Percentiles rank a stretch among this genome's conserved stretches.
These are phyloP conservation scores for Myzus persicae DNA, from an alignment of 1,140 invertebrate genomes.

Conservation along the genomic window DNA sequence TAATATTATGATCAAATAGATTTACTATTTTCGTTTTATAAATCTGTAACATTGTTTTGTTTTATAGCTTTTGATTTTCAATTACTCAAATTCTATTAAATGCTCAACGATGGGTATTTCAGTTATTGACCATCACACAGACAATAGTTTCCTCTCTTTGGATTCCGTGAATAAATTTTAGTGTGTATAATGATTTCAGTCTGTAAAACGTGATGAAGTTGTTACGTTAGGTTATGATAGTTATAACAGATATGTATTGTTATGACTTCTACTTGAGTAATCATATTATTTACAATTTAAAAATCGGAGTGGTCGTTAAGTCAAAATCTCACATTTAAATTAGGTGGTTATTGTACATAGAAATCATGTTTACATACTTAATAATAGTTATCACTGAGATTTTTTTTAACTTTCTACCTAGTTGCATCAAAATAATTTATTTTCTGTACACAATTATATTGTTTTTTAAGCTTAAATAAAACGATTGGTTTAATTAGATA, in stretches of 20 bases:
- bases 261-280: background rate
- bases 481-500: background rate
- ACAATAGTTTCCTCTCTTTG: background rate
- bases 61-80: background rate
- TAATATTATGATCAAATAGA: background rate
- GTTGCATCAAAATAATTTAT: background rate
- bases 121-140: background rate
- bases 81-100: background rate
- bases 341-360: background rate
- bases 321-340: background rate
- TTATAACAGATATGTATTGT: background rate
- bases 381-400: background rate
- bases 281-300: background rate
- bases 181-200: background rate
- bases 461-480: background rate
- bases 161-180: background rate
- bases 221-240: background rate
- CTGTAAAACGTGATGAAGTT: background rate
- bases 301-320: background rate
- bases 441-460: background rate
- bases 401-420: background rate
- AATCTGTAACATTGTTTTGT: background rate
- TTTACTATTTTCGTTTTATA: background rate
- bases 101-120: background rate
- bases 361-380: background rate